Conservation (phyloP, 2,888 invertebrate species). For the Colletes collaris region DNA sequence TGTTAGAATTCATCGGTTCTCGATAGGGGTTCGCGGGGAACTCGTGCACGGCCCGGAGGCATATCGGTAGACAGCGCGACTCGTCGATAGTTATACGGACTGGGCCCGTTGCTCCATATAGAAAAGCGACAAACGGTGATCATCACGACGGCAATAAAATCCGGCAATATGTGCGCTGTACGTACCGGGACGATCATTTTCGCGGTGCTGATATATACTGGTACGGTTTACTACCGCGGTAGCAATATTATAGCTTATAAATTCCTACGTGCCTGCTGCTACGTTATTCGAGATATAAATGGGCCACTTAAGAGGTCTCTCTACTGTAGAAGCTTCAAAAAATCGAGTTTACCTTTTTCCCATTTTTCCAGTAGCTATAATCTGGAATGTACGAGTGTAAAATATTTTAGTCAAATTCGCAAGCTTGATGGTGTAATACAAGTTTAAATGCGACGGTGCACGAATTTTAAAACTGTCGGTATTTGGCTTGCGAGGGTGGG, state of each 20-base stretch:
- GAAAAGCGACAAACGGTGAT: conserved; percentile 64
- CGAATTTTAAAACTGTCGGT: too few relatives aligned
- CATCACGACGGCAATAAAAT: conserved; percentile 69
- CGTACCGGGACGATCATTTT: conserved; percentile 73
- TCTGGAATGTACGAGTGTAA: too few relatives aligned
- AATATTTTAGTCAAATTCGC: too few relatives aligned
- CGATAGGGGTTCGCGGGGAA: conserved; percentile 39
- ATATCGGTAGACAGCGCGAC: conserved; percentile 19
- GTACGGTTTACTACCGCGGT: conserved; percentile 78
- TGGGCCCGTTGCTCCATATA: conserved; percentile 58
- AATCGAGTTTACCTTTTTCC: too few relatives aligned
- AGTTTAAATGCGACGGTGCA: too few relatives aligned
- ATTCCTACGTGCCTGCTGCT: conserved; percentile 73
- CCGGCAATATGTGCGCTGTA: conserved; percentile 61
- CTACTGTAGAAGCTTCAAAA: too few relatives aligned
- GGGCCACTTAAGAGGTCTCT: conserved; percentile 71
- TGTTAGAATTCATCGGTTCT: conserved; percentile 49
- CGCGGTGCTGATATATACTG: conserved; percentile 74
- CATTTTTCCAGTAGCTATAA: not conserved
- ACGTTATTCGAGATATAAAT: conserved; percentile 69
- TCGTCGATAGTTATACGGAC: conserved; percentile 56
- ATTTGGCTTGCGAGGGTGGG: too few relatives aligned
- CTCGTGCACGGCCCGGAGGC: conserved; percentile 35
- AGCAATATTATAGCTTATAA: conserved; percentile 81
- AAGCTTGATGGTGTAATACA: too few relatives aligned